Evolutionary conservation across 2,113 vertebrate genomes (phyloP).

Genomic region (Rhagologus leucostigma): DNA sequence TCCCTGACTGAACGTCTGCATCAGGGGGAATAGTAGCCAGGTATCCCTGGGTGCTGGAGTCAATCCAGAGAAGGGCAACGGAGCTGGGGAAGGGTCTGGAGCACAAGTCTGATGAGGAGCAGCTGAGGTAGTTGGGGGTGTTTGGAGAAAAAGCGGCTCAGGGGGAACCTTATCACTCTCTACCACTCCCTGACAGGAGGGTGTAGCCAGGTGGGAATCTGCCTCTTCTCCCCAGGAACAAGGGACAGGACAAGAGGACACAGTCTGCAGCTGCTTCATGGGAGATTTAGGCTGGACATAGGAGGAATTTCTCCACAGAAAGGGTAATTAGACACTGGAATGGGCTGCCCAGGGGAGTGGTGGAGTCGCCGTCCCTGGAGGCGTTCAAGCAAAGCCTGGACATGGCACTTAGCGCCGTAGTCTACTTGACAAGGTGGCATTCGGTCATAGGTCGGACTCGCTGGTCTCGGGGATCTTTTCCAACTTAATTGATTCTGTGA

Average conservation of each 20-base stretch:
- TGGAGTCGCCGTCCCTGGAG: neutral
- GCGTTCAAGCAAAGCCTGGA: neutral
- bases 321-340: neutral
- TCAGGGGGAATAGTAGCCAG: accelerated
- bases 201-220: neutral
- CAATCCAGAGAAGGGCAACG: neutral
- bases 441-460: neutral
- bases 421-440: neutral
- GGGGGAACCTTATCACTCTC: accelerated
- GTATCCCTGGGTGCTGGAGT: accelerated
- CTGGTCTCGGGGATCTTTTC: neutral
- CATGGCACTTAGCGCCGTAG: accelerated
- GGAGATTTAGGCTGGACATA: neutral
- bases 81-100: neutral
- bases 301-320: neutral
- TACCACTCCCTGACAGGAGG: neutral
- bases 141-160: neutral
- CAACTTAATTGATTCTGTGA: neutral
- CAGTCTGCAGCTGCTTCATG: accelerated
- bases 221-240: too few relatives aligned
- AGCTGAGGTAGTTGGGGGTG: neutral
- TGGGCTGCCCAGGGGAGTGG: neutral
- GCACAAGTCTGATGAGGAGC: neutral
- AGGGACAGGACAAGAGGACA: neutral
- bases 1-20: neutral